Base-by-base conservation (phyloP, 2,113 vertebrate genomes). In the Gyps fulvus region DNA sequence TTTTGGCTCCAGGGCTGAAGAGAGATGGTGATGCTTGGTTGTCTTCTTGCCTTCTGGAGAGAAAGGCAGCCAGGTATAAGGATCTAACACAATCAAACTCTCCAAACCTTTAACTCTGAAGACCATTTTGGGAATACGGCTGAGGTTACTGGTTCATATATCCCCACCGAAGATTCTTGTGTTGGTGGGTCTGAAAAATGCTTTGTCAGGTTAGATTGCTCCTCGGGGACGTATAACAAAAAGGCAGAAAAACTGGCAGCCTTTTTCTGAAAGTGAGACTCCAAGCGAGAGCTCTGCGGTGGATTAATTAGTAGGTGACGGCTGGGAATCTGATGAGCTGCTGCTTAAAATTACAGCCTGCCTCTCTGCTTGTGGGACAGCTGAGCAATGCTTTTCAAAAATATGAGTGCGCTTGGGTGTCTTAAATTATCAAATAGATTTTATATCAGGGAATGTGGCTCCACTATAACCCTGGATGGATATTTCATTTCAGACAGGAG, bases 261-360 rank as follows among this genome's bases (percentile, higher is more conserved):
- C 65, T 21, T 83, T 87, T 95, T 66, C 62, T 92, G 66, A 65
- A 94, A 92, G 47, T 45, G 47, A 81, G 70, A 49, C 45, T 87
- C 10, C 52, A 45, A 89, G 20, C 0, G 0, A 85, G 34, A 80
- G 6, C 17, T 79, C 74, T 93, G 66, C 0, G 2, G 40, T 81
- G 74, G 47, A 78, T 95, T 95, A 94, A 96, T 96, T 97, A 91
- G 74, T 52, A 74, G 82, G 72, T 85, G 74, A 66, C 0, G 54
- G 34, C 81, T 80, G 65, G 72, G 40, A 87, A 70, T 58, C 32
- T 93, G 87, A 69, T 65, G 71, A 96, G 43, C 63, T 67, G 71
- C 52, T 94, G 10, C 79, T 71, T 80, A 69, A 92, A 91, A 96
- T 92, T 87, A 87, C 43, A 92, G 79, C 73, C 72, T 78, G 50